A percentile compares a stretch with the other conserved stretches of the same genome.
phyloP scores from a whole-genome alignment of 2,888 invertebrate genomes.

The Diaperis boleti region DNA sequence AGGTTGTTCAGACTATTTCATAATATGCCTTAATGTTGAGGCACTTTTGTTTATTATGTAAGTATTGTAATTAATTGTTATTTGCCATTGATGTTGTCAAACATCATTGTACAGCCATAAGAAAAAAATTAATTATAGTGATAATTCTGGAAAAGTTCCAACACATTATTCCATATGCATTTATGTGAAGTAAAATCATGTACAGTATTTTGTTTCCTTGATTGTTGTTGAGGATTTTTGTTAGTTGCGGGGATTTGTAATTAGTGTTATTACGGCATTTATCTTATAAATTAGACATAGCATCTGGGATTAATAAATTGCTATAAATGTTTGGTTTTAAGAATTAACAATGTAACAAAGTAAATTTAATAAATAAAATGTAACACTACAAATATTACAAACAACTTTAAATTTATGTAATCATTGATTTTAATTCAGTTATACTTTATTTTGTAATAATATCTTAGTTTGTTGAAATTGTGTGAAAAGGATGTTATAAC shows the following conservation, averaged over 20 bases:
- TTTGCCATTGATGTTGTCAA: neutral
- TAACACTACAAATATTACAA: neutral
- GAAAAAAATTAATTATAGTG: neutral
- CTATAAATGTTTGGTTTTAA: neutral
- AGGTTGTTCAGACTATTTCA: slow-evolving; percentile 49
- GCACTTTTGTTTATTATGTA: neutral
- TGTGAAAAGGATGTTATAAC: neutral
- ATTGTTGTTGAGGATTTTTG: slow-evolving; percentile 5
- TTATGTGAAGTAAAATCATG: slow-evolving; percentile 24
- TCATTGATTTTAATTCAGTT: neutral
- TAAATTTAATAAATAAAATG: neutral
- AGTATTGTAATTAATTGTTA: no score
- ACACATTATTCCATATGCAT: slow-evolving; percentile 12
- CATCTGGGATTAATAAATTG: neutral
- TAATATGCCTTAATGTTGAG: slow-evolving; percentile 34
- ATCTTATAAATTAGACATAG: neutral
- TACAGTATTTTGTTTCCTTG: slow-evolving; percentile 24
- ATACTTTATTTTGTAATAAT: neutral
- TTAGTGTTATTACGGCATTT: neutral
- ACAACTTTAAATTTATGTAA: no score
- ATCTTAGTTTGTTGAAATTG: neutral
- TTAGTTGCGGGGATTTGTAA: slow-evolving; percentile 12
- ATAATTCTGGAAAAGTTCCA: neutral
- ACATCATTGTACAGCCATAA: neutral
- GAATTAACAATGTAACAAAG: neutral